Evolutionary conservation across 2,888 invertebrate species (phyloP).

Genomic region (Drosophila tanythrix): DNA sequence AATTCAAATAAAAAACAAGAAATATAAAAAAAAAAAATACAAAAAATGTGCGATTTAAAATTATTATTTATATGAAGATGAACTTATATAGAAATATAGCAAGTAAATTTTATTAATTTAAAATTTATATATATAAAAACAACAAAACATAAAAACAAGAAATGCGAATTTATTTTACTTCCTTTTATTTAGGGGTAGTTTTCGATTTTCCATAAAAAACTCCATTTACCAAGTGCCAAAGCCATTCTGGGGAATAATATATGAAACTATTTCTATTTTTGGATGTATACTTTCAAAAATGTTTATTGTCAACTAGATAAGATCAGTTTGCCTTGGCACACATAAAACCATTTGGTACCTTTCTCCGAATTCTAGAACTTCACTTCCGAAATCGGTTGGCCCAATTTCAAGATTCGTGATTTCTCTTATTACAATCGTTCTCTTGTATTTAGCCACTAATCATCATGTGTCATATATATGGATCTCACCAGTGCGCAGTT

Average conservation of each 20-base stretch:
- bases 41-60: conserved; percentile 73
- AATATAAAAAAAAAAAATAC: conserved; percentile 42
- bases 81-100: conserved; percentile 80
- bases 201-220: not conserved
- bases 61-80: conserved; percentile 76
- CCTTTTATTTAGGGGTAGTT: not conserved
- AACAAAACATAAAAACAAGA: conserved; percentile 47
- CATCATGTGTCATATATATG: not conserved
- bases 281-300: not conserved
- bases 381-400: not conserved
- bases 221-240: not conserved
- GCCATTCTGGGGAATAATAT: not conserved
- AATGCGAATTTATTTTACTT: conserved; percentile 60
- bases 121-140: conserved; percentile 69
- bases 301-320: not conserved
- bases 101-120: conserved; percentile 79
- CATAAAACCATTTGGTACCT: not conserved
- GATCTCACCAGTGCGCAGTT: not conserved
- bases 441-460: not conserved
- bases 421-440: not conserved
- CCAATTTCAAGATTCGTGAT: not conserved
- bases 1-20: conserved; percentile 73
- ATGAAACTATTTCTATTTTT: not conserved
- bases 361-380: not conserved
- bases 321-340: not conserved